phyloP scores from a whole-genome alignment of 2,113 vertebrate species.

The Lagenorhynchus albirostris region DNA sequence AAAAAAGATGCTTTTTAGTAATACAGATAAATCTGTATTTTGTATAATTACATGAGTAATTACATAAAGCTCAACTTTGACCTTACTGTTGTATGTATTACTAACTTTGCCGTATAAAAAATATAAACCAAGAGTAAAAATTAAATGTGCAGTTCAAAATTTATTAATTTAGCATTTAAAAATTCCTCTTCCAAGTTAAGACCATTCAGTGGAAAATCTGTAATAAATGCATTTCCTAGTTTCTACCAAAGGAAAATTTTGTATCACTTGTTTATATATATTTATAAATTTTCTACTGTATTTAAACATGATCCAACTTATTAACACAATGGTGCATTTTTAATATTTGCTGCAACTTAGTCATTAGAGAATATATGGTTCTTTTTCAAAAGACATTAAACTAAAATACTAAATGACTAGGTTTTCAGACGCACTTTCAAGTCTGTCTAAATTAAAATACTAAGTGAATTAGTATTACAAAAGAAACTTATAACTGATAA shows the following conservation, averaged over 20 bases:
- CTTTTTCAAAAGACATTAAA: slow-evolving; percentile 43
- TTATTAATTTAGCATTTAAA: slow-evolving; percentile 22
- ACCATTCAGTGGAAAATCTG: neutral
- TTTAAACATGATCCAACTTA: slow-evolving; percentile 9
- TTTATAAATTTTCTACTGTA: neutral
- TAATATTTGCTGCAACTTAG: neutral
- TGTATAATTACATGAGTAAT: neutral
- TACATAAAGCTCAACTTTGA: slow-evolving; percentile 17
- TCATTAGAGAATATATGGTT: neutral
- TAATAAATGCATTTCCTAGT: neutral
- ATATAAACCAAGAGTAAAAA: slow-evolving; percentile 13
- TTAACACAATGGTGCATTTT: neutral
- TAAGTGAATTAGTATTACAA: slow-evolving; percentile 56
- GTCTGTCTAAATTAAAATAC: slow-evolving; percentile 54
- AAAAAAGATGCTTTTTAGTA: slow-evolving; percentile 25
- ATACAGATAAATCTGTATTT: neutral
- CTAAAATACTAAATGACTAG: slow-evolving; percentile 13
- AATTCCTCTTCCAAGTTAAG: slow-evolving; percentile 20
- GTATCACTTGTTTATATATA: neutral
- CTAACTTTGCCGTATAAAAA: neutral
- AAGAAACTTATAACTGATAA: slow-evolving; percentile 41
- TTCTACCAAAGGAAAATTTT: neutral
- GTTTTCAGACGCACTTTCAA: slow-evolving; percentile 37
- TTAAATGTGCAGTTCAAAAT: slow-evolving; percentile 9
- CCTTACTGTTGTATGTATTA: neutral